Evolutionary conservation across 2,888 invertebrate genomes (phyloP).

Genomic region (Drosophila maculinotata): DNA sequence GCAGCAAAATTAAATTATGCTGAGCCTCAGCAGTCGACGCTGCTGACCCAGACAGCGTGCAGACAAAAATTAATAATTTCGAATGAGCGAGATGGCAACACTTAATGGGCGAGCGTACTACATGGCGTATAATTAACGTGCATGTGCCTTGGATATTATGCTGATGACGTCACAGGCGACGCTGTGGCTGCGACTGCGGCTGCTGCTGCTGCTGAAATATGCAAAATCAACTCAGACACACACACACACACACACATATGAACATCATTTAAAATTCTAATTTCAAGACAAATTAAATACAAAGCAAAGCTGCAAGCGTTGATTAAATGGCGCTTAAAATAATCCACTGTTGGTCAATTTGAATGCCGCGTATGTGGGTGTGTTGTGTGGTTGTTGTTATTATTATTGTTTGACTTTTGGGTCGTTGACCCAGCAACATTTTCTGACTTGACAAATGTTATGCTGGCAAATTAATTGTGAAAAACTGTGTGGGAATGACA

Average conservation of each 20-base stretch:
- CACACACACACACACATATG: conserved; percentile 30
- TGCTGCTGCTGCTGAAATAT: conserved; percentile 57
- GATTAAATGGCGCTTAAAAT: conserved; percentile 80
- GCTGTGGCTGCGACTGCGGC: conserved; percentile 23
- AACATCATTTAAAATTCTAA: conserved; percentile 77
- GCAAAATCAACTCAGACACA: conserved; percentile 54
- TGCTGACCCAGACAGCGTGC: conserved; percentile 80
- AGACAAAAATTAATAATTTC: conserved; percentile 80
- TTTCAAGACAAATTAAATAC: conserved; percentile 78
- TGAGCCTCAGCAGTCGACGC: conserved; percentile 54
- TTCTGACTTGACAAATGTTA: conserved; percentile 50
- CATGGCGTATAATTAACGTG: conserved; percentile 81
- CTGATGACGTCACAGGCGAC: conserved; percentile 70
- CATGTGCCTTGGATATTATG: conserved; percentile 75
- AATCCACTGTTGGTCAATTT: conserved; percentile 63
- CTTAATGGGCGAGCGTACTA: conserved; percentile 63
- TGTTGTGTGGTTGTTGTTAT: conserved; percentile 18
- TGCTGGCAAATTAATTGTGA: conserved; percentile 27
- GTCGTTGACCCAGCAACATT: conserved; percentile 58
- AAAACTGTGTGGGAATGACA: conserved; percentile 35
- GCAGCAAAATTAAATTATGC: conserved; percentile 80
- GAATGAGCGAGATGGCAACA: conserved; percentile 46
- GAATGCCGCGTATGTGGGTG: conserved; percentile 53
- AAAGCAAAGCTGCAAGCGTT: conserved; percentile 68
- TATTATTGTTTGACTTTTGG: conserved; percentile 25